Percentiles rank a stretch among this genome's conserved stretches.
phyloP scores from a whole-genome alignment of 2,113 vertebrate species.

The Pica pica region DNA sequence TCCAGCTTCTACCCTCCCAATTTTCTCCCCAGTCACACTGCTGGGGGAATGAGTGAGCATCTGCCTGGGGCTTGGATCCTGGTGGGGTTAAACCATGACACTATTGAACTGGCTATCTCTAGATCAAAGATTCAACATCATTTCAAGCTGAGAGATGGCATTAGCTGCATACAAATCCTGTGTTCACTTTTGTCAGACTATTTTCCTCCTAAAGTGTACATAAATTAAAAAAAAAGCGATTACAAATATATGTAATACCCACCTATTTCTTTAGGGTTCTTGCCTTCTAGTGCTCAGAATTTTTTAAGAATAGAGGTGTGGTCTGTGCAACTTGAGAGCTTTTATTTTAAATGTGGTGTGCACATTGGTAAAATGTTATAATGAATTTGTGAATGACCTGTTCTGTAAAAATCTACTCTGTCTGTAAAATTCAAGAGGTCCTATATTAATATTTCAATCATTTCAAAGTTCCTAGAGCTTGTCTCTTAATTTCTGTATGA shows the following conservation, averaged over 20 bases:
- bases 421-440: neutral
- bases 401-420: slow-evolving; percentile 9
- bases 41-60: neutral
- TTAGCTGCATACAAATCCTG: neutral
- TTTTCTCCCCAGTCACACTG: neutral
- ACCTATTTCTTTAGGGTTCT: neutral
- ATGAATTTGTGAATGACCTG: slow-evolving; percentile 14
- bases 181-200: neutral
- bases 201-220: neutral
- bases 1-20: neutral
- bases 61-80: neutral
- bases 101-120: neutral
- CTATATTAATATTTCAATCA: slow-evolving; percentile 28
- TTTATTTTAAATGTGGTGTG: neutral
- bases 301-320: neutral
- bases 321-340: neutral
- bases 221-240: neutral
- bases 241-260: neutral
- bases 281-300: neutral
- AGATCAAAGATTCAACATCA: neutral
- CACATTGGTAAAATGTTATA: neutral
- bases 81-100: rapidly evolving
- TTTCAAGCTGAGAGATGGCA: neutral
- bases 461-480: neutral
- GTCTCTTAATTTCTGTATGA: neutral